Conservation (phyloP, 2,113 vertebrate species). For the Apaloderma vittatum region DNA sequence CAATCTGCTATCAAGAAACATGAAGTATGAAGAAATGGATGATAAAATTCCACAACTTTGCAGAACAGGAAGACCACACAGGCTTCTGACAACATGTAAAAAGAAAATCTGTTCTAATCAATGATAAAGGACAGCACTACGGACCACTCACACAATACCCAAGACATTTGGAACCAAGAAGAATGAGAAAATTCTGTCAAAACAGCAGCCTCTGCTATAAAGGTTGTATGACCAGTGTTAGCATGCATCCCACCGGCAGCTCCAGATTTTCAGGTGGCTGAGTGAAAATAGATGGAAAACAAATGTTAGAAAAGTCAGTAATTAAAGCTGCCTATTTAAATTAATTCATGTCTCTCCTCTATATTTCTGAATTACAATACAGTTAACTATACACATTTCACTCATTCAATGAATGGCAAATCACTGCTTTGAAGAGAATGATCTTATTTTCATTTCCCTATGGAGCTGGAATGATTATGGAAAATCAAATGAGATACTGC, state of each 20-base stretch:
- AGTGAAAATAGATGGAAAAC: neutral
- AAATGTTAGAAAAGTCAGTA: neutral
- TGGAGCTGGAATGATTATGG: neutral
- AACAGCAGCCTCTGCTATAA: neutral
- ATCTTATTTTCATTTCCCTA: neutral
- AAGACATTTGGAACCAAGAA: neutral
- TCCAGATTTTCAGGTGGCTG: neutral
- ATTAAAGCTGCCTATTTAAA: neutral
- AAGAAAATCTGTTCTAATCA: neutral
- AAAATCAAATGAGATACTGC: neutral
- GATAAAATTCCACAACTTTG: neutral
- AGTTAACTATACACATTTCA: neutral
- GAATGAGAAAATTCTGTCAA: neutral
- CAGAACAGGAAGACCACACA: neutral
- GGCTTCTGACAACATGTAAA: rapidly evolving
- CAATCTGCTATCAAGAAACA: neutral
- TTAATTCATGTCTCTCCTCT: neutral
- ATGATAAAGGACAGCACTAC: neutral
- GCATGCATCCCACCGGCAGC: neutral
- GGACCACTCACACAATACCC: neutral
- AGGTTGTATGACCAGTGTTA: neutral
- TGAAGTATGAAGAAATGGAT: neutral
- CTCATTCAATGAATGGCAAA: neutral
- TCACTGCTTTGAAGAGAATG: neutral
- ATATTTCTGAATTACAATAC: neutral